phyloP scores from a whole-genome alignment of 2,797 vertebrate genomes.

The Enteromius radiatus region DNA sequence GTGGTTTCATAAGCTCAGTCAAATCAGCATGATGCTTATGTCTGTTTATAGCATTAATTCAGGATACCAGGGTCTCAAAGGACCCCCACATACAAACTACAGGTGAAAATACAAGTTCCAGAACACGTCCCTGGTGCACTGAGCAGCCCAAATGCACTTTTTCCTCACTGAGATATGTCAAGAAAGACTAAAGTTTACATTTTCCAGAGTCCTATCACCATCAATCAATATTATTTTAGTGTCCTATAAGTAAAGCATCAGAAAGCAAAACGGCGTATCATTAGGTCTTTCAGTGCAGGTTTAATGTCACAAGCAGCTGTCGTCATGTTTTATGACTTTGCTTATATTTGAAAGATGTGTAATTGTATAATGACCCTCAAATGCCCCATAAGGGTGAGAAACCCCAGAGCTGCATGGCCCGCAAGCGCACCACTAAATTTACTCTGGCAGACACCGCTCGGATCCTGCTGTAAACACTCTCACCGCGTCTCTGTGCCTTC shows the following conservation, averaged over 20 bases:
- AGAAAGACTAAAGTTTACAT: constrained; percentile 40
- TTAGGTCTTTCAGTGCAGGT: constrained; percentile 6
- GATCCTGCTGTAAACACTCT: constrained; percentile 46
- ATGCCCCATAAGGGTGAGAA: constrained; percentile 52
- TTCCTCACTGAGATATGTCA: constrained; percentile 38
- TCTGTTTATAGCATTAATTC: constrained; percentile 45
- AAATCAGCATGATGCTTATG: constrained; percentile 22
- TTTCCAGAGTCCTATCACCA: constrained; percentile 50
- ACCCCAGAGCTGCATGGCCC: constrained; percentile 48
- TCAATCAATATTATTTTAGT: constrained; percentile 50
- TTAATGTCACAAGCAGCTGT: constrained; percentile 41
- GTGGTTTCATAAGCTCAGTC: constrained; percentile 37
- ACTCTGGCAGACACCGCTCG: constrained; percentile 35
- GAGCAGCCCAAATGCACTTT: constrained; percentile 40
- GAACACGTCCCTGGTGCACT: constrained; percentile 23
- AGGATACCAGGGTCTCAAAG: constrained; percentile 28
- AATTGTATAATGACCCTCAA: constrained; percentile 51
- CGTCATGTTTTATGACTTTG: constrained; percentile 52
- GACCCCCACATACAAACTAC: constrained; percentile 30
- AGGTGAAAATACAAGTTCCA: constrained; percentile 50
- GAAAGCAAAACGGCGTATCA: constrained; percentile 17
- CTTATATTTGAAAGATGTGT: constrained; percentile 52
- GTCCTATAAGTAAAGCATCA: constrained; percentile 22
- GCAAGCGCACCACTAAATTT: constrained; percentile 33
- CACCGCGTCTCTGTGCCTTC: background rate